These are phyloP conservation scores for Oxyruncus cristatus DNA, from an alignment of 2,113 vertebrate genomes.

Conservation along the genomic window DNA sequence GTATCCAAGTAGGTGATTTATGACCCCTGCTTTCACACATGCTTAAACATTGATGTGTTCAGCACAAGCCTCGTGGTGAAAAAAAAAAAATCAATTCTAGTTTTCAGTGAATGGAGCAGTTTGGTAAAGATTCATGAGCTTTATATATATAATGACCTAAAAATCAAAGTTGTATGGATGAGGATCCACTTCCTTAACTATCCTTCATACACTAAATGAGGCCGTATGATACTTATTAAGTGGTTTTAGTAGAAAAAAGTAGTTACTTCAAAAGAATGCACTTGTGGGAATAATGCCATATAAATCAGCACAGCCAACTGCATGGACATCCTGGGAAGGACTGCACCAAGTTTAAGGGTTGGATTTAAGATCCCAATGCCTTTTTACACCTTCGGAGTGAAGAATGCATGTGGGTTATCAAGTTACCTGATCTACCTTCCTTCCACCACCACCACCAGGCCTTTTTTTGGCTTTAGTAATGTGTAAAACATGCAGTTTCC, in stretches of 20 bases:
- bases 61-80: neutral
- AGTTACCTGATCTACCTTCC: neutral
- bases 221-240: neutral
- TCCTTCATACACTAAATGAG: neutral
- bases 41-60: slow-evolving; percentile 13
- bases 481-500: neutral
- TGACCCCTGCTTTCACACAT: neutral
- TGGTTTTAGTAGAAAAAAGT: neutral
- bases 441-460: neutral
- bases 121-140: neutral
- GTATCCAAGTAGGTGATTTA: neutral
- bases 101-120: neutral
- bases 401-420: rapidly evolving
- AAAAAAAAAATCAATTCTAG: neutral
- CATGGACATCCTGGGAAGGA: neutral
- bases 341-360: no score
- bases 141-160: neutral
- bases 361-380: neutral
- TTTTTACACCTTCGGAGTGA: neutral
- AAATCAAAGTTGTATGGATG: neutral
- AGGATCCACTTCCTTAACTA: neutral
- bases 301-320: neutral
- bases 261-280: neutral
- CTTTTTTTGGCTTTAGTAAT: neutral
- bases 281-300: neutral